Conservation (phyloP, 2,797 vertebrate species). For the Aphelocoma californica region DNA sequence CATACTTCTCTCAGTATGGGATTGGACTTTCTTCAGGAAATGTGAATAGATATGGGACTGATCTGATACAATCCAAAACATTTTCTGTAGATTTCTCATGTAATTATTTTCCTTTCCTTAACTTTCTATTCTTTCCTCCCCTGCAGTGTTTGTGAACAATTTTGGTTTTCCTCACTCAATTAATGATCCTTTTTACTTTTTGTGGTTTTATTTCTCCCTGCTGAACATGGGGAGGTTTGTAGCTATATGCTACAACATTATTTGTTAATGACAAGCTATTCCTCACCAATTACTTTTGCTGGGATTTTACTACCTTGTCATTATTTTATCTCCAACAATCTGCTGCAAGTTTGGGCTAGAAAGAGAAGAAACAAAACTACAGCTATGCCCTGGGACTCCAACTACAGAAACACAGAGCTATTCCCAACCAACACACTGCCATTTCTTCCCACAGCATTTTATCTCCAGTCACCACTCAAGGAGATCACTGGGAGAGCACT, state of each 20-base stretch:
- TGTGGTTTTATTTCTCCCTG: conserved; percentile 7
- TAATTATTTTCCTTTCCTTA: background rate
- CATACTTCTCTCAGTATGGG: background rate
- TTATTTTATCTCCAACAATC: conserved; percentile 1
- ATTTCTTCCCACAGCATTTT: background rate
- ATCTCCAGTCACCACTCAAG: background rate
- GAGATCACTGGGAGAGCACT: background rate
- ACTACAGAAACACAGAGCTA: background rate
- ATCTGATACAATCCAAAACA: background rate
- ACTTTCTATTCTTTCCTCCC: background rate
- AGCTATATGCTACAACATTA: background rate
- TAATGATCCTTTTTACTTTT: conserved; percentile 26
- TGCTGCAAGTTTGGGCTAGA: background rate
- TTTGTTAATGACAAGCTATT: background rate
- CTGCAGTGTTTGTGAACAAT: background rate
- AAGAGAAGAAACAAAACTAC: background rate
- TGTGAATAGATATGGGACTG: background rate
- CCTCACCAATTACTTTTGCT: background rate
- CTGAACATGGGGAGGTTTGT: background rate
- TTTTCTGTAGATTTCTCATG: background rate
- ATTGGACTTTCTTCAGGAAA: background rate
- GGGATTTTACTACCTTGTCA: background rate
- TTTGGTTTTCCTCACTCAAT: background rate
- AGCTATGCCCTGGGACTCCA: background rate
- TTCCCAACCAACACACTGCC: background rate